Conservation (phyloP, 2,888 invertebrate genomes). For the Cryptus viduatorius region DNA sequence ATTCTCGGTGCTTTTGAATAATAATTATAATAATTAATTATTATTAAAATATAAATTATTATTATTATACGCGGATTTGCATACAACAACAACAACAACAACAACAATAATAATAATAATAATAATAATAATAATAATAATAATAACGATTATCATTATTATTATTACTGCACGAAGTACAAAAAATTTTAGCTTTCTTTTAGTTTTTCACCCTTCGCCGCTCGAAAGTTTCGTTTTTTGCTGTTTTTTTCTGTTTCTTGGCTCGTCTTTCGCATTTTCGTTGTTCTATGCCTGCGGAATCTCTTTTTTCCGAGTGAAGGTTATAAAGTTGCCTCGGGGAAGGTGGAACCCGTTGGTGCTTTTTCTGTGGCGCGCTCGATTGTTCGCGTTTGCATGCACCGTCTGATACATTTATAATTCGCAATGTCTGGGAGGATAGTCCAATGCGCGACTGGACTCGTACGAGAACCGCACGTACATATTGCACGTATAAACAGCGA, state of each 20-base stretch:
- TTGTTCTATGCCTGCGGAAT: constrained; percentile 44
- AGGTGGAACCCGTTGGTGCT: constrained; percentile 17
- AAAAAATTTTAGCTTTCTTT: background rate
- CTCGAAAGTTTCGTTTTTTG: background rate
- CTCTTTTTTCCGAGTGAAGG: constrained; percentile 27
- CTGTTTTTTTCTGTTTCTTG: background rate
- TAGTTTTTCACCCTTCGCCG: background rate
- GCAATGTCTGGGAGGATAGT: constrained; percentile 37
- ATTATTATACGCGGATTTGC: too few relatives aligned
- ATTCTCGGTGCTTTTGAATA: too few relatives aligned
- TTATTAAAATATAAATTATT: too few relatives aligned
- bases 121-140: too few relatives aligned
- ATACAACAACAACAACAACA: too few relatives aligned
- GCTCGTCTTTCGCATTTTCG: too few relatives aligned
- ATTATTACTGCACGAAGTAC: background rate
- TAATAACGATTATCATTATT: background rate
- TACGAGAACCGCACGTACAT: constrained; percentile 2
- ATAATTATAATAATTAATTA: too few relatives aligned
- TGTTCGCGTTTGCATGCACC: constrained; percentile 52
- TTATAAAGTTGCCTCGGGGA: constrained; percentile 42
- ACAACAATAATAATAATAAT: too few relatives aligned
- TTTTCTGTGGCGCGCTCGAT: constrained; percentile 5
- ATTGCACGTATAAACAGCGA: background rate
- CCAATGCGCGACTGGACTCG: constrained; percentile 4
- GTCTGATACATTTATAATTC: constrained; percentile 68